phyloP scores from a whole-genome alignment of 2,888 invertebrate species.

The Deilephila porcellus region DNA sequence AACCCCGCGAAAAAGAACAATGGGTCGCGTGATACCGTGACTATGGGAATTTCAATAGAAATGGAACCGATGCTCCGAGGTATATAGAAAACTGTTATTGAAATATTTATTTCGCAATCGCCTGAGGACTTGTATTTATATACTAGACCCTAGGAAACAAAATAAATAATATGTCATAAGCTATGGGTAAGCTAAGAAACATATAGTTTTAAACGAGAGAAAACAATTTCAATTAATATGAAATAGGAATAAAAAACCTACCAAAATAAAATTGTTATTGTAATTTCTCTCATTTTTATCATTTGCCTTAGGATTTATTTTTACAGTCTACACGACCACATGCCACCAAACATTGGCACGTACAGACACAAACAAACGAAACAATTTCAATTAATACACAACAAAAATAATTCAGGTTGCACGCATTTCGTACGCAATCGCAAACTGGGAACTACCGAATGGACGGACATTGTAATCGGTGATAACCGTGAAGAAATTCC shows the following conservation, averaged over 20 bases:
- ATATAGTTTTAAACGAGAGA: too few relatives aligned
- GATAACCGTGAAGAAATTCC: conserved; percentile 74
- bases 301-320: neutral
- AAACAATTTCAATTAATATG: too few relatives aligned
- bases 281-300: neutral
- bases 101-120: too few relatives aligned
- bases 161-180: too few relatives aligned
- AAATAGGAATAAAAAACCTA: too few relatives aligned
- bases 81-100: neutral
- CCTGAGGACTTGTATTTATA: too few relatives aligned
- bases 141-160: too few relatives aligned
- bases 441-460: conserved; percentile 66
- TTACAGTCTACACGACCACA: neutral
- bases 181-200: too few relatives aligned
- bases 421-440: conserved; percentile 38
- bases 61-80: too few relatives aligned
- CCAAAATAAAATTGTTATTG: too few relatives aligned
- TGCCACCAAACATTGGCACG: neutral
- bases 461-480: conserved; percentile 54
- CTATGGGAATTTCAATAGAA: conserved; percentile 33
- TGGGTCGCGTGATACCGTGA: conserved; percentile 47
- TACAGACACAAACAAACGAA: neutral
- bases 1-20: conserved; percentile 62
- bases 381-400: conserved; percentile 2
- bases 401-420: conserved; percentile 24